Percentiles rank a stretch among this genome's conserved stretches.
These are phyloP conservation scores for Melieria crassipennis DNA, from an alignment of 2,888 invertebrate genomes.

Conservation along the genomic window DNA sequence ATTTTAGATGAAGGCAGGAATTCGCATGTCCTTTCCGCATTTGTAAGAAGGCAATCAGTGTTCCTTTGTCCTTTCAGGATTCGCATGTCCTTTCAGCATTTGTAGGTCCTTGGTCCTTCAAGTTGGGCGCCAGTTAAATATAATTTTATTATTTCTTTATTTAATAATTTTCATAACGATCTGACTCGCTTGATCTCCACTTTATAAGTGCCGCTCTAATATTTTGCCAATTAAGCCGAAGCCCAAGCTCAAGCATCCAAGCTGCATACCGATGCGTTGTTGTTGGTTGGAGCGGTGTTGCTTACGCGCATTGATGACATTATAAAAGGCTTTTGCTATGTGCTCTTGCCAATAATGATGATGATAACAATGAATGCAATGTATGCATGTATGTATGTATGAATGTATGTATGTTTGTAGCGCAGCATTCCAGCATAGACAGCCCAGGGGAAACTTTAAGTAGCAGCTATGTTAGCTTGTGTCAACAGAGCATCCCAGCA, in stretches of 20 bases:
- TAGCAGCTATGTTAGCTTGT: too few relatives aligned
- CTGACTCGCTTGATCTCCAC: too few relatives aligned
- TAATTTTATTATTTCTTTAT: not conserved
- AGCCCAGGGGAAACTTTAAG: too few relatives aligned
- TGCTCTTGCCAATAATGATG: conserved; percentile 8
- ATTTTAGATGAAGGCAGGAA: not conserved
- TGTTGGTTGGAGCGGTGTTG: too few relatives aligned
- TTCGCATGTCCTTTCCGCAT: not conserved
- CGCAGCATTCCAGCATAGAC: too few relatives aligned
- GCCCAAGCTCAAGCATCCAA: too few relatives aligned
- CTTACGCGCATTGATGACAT: too few relatives aligned
- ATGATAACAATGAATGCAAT: conserved; percentile 1
- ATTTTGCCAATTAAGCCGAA: too few relatives aligned
- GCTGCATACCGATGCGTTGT: too few relatives aligned
- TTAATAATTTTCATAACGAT: too few relatives aligned
- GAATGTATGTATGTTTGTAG: not conserved
- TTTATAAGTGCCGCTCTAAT: too few relatives aligned
- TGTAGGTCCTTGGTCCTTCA: conserved; percentile 4
- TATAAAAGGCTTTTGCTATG: not conserved
- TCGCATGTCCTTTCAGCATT: conserved; percentile 1
- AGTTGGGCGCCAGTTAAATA: conserved; percentile 16
- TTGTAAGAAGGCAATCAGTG: not conserved
- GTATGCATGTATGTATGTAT: not conserved
- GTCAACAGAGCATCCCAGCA: too few relatives aligned
- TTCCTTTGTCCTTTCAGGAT: not conserved